Evolutionary conservation across 2,888 invertebrate species (phyloP).

Genomic region (Himalopsyche anomala): DNA sequence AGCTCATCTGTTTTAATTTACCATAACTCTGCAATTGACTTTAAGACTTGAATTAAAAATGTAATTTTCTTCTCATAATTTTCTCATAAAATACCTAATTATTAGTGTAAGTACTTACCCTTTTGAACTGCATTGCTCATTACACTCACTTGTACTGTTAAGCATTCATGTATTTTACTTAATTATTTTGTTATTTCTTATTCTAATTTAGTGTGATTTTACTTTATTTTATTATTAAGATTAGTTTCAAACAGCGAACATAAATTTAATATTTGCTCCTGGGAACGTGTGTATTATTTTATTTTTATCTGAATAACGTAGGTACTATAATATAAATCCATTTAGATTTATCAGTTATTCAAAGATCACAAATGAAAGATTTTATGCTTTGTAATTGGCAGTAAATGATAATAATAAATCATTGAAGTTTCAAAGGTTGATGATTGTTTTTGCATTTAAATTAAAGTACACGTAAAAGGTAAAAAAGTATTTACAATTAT

Average conservation of each 20-base stretch:
- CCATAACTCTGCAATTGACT: no score
- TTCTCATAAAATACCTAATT: no score
- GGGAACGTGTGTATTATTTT: not conserved
- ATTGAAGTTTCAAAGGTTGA: not conserved
- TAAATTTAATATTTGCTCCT: constrained; percentile 32
- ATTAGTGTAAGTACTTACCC: constrained; percentile 31
- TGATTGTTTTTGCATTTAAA: not conserved
- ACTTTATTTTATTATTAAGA: not conserved
- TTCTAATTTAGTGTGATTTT: constrained; percentile 17
- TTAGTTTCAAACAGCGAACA: constrained; percentile 30
- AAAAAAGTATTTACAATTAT: not conserved
- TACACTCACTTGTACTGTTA: constrained; percentile 29
- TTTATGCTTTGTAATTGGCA: not conserved
- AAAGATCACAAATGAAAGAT: not conserved
- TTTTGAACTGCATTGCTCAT: not conserved
- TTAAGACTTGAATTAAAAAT: no score
- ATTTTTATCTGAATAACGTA: constrained; percentile 16
- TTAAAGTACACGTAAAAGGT: not conserved
- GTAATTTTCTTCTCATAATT: no score
- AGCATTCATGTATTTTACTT: not conserved
- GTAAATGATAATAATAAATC: not conserved
- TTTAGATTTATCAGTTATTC: not conserved
- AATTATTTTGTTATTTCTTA: not conserved
- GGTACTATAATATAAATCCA: no score
- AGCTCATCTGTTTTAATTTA: no score